phyloP scores from a whole-genome alignment of 1,140 invertebrate genomes.

The Diuraphis noxia region DNA sequence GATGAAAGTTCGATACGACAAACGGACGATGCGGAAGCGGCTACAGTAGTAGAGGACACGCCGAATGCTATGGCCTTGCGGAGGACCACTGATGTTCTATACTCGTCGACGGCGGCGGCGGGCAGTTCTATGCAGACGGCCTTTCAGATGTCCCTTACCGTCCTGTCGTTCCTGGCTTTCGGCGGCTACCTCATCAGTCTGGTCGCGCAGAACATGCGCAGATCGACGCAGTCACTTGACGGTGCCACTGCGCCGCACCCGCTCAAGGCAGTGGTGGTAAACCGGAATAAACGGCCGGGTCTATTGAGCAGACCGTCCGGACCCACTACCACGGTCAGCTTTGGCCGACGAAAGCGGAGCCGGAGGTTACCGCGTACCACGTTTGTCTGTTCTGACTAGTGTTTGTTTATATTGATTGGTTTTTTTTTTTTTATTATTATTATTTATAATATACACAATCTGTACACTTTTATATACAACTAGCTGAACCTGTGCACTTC shows the following conservation, averaged over 20 bases:
- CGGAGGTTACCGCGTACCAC: neutral
- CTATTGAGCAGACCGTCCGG: neutral
- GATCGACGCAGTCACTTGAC: neutral
- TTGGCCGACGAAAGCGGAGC: slow-evolving; percentile 21
- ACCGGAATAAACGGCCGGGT: slow-evolving; percentile 18
- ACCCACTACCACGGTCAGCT: slow-evolving; percentile 15
- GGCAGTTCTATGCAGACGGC: slow-evolving; percentile 31
- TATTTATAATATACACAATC: too few species aligned
- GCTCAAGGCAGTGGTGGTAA: slow-evolving; percentile 22
- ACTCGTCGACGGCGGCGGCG: neutral
- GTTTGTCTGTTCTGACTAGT: neutral
- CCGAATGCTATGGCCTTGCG: slow-evolving; percentile 32
- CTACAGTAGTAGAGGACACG: too few species aligned
- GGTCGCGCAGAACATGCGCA: slow-evolving; percentile 59
- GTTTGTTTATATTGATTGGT: neutral
- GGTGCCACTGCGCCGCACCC: neutral
- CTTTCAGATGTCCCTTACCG: slow-evolving; percentile 69
- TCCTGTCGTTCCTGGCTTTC: slow-evolving; percentile 75
- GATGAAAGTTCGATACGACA: neutral
- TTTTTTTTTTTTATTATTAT: too few species aligned
- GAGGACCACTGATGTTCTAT: neutral
- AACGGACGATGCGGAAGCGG: too few species aligned
- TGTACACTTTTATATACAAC: too few species aligned
- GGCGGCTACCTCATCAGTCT: slow-evolving; percentile 76
- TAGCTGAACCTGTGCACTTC: too few species aligned